A percentile compares a stretch with the other conserved stretches of the same genome.
These are phyloP conservation scores for Perognathus longimembris DNA, from an alignment of 2,113 vertebrate species.

Conservation along the genomic window DNA sequence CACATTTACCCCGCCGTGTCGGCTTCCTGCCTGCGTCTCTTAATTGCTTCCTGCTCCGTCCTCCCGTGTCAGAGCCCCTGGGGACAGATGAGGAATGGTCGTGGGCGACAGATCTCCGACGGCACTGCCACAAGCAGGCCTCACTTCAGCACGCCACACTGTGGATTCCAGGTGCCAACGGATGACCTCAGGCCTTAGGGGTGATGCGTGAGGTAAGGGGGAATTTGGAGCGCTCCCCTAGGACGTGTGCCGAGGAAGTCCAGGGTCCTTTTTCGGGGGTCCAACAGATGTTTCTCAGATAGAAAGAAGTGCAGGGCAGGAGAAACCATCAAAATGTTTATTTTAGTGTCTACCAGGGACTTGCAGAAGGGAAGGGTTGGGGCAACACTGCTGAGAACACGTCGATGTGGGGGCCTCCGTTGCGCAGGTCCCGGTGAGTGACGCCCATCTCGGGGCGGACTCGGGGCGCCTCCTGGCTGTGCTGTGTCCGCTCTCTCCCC, in stretches of 20 bases:
- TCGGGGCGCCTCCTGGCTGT: background rate
- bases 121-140: background rate
- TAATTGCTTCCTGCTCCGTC: conserved; percentile 60
- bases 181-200: conserved; percentile 16
- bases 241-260: background rate
- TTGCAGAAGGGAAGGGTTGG: background rate
- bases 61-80: conserved; percentile 50
- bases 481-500: background rate
- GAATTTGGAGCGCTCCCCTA: background rate
- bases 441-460: background rate
- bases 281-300: background rate
- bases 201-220: background rate
- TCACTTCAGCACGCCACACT: conserved; percentile 38
- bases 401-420: background rate
- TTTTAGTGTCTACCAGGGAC: background rate
- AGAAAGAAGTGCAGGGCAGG: background rate
- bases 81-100: conserved; percentile 49
- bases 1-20: background rate
- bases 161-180: conserved; percentile 46
- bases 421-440: background rate
- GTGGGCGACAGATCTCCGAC: conserved; percentile 47
- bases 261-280: background rate
- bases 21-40: conserved; percentile 3
- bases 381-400: background rate
- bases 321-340: background rate